Percentiles rank a stretch among this genome's conserved stretches.
Conservation (phyloP, 2,888 invertebrate species). For the Diaprepes abbreviatus region DNA sequence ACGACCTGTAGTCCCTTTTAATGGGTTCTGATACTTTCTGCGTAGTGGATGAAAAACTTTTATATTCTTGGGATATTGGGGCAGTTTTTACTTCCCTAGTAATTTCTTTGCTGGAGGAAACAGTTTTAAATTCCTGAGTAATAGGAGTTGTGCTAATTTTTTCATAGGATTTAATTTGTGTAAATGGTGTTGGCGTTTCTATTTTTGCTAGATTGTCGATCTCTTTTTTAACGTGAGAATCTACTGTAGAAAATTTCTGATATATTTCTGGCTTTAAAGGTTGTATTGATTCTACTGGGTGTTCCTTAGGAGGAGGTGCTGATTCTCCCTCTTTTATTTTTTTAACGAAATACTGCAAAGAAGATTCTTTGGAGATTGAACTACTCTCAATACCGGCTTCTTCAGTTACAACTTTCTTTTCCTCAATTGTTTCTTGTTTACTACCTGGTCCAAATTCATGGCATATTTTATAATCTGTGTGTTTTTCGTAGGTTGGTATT, state of each 20-base stretch:
- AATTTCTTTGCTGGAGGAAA: constrained; percentile 46
- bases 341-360: constrained; percentile 77
- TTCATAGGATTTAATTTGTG: constrained; percentile 42
- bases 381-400: constrained; percentile 70
- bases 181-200: constrained; percentile 56
- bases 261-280: constrained; percentile 65
- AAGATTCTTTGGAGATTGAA: constrained; percentile 75
- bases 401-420: constrained; percentile 55
- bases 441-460: constrained; percentile 46
- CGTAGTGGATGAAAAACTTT: constrained; percentile 37
- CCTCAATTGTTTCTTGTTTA: constrained; percentile 52
- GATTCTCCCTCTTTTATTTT: constrained; percentile 72
- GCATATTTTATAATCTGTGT: constrained; percentile 57
- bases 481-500: constrained; percentile 54
- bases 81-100: constrained; percentile 39
- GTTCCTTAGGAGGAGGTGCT: constrained; percentile 63
- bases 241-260: constrained; percentile 62
- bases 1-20: constrained; percentile 47
- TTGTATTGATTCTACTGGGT: constrained; percentile 53
- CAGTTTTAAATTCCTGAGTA: constrained; percentile 54
- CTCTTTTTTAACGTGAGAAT: constrained; percentile 42
- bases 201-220: constrained; percentile 59
- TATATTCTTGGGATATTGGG: constrained; percentile 41
- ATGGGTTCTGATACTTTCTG: constrained; percentile 40
- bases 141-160: constrained; percentile 45